Evolutionary conservation across 92 coral and sea anemone genomes (phyloP), one percentile per base, ranked within the genome.

Genomic region (Diadumene lineata): DNA sequence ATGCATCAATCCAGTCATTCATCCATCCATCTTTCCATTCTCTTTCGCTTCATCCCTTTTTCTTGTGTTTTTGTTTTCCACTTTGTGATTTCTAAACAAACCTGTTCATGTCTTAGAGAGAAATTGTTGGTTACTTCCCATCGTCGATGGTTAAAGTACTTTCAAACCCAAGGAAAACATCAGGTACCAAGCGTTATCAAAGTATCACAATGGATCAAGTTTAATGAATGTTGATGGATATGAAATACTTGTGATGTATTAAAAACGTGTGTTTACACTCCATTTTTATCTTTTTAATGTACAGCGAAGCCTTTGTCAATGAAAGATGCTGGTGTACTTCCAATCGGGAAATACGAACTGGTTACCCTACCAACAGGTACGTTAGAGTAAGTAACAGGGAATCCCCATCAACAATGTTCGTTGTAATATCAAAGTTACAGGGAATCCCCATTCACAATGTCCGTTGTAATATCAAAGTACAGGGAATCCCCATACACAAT

Each of bases 91-190:
- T 22, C 24, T 38, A 4, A 6, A 38, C n/a, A 31, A 24, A 3
- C 31, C 64, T 15, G 7, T 75, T 19, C 27, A 46, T 58, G 18
- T 69, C 69, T n/a, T 29, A 87, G 92, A 72, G 38, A 83, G 82
- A 81, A 68, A 85, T 87, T 25, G 61, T 96, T 73, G 99, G 99
- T 19, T 96, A 72, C 68, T 96, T 96, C 64, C 99, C 99, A 0
- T 79, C 89, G 17, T 76, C 90, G 64, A 64, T 81, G 56, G 99
- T 96, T 2, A 86, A 88, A 73, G 18, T 88, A 11, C n/a, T n/a
- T n/a, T 57, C 84, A 13, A 78, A 86, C 15, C 53, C 87, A 50
- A 84, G 83, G 70, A 67, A 38, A 57, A 8, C 74, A 11, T 15
- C 51, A 26, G 69, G 82, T 78, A 58, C 11, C 6, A 55, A n/a